phyloP scores from a whole-genome alignment of 2,113 vertebrate genomes.

The Cephalopterus ornatus region DNA sequence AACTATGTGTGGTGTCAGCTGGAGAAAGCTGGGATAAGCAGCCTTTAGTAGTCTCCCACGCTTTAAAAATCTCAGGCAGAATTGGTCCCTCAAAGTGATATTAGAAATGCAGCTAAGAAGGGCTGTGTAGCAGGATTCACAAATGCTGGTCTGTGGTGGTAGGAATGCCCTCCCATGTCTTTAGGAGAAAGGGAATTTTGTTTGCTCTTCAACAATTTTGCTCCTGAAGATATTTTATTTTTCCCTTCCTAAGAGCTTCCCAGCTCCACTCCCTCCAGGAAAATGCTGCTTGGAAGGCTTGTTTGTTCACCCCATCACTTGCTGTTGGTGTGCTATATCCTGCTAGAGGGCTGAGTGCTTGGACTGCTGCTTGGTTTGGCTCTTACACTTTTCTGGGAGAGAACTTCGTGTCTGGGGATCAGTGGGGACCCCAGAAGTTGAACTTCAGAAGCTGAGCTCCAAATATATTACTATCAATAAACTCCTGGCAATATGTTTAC shows the following conservation, averaged over 20 bases:
- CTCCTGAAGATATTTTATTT: neutral
- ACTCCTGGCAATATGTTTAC: neutral
- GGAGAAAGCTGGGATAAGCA: neutral
- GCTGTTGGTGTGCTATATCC: neutral
- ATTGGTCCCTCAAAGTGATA: neutral
- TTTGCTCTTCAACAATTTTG: neutral
- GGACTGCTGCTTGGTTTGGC: neutral
- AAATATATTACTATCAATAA: neutral
- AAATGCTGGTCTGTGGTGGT: neutral
- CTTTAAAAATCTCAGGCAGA: neutral
- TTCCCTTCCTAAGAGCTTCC: neutral
- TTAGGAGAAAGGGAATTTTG: neutral
- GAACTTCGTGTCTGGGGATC: neutral
- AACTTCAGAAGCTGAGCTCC: neutral
- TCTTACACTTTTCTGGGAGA: neutral
- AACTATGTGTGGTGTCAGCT: neutral
- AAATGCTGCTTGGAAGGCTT: neutral
- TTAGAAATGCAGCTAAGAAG: neutral
- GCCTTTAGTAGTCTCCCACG: neutral
- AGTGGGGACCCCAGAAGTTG: neutral
- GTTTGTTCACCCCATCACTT: neutral
- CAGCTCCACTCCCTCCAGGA: neutral
- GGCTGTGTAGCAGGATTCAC: neutral
- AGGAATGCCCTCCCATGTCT: neutral
- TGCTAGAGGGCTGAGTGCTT: neutral